Percentiles rank a stretch among this genome's conserved stretches.
Evolutionary conservation across 1,140 invertebrate genomes (phyloP).

Genomic region (Popillia japonica): DNA sequence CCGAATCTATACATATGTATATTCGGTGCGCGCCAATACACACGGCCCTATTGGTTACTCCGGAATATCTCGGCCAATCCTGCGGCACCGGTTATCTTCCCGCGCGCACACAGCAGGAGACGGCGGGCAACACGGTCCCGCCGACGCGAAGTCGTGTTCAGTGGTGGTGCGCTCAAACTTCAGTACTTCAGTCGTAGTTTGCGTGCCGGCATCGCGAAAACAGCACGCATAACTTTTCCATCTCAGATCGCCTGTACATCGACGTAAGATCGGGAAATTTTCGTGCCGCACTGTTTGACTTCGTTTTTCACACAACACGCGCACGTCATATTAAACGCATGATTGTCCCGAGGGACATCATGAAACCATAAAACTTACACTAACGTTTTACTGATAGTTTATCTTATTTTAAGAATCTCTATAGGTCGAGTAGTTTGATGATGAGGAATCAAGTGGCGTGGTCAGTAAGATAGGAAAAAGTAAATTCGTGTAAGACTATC

Average conservation of each 20-base stretch:
- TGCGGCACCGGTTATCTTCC: background rate
- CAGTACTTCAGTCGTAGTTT: background rate
- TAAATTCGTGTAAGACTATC: too few relatives aligned
- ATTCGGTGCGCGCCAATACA: background rate
- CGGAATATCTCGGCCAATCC: slow-evolving; percentile 22
- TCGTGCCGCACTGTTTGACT: too few relatives aligned
- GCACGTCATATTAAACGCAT: too few relatives aligned
- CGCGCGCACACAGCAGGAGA: slow-evolving; percentile 13
- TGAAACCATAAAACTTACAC: too few relatives aligned
- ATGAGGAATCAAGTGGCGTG: too few relatives aligned
- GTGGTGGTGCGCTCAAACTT: background rate
- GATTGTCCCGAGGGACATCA: too few relatives aligned
- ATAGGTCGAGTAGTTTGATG: too few relatives aligned
- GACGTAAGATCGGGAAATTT: background rate
- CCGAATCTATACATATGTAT: slow-evolving; percentile 6
- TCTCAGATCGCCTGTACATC: background rate
- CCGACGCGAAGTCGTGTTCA: background rate
- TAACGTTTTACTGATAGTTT: too few relatives aligned
- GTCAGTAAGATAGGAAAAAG: too few relatives aligned
- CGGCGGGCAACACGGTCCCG: background rate
- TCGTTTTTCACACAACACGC: too few relatives aligned
- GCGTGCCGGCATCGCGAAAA: slow-evolving; percentile 10
- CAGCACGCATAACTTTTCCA: background rate
- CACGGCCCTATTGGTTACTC: slow-evolving; percentile 10
- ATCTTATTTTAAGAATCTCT: too few relatives aligned